A percentile compares a stretch with the other conserved stretches of the same genome.
These are phyloP conservation scores for Sphaerophoria taeniata DNA, from an alignment of 2,888 invertebrate species.

Conservation along the genomic window DNA sequence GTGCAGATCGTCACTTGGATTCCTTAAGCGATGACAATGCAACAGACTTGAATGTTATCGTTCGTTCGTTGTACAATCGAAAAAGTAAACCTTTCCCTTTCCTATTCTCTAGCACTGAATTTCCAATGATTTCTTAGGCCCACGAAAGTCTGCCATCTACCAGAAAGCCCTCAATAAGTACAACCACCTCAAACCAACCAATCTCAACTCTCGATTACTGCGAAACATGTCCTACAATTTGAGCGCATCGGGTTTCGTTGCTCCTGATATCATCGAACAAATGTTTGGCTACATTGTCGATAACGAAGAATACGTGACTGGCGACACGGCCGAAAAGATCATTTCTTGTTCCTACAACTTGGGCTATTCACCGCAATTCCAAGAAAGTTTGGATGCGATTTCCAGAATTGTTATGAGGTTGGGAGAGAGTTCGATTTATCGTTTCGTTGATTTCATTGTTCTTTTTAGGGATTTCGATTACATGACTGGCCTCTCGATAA, in stretches of 20 bases:
- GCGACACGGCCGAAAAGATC: conserved; percentile 84
- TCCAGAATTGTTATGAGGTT: conserved; percentile 83
- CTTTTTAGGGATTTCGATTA: conserved; percentile 84
- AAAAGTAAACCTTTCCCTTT: conserved; percentile 77
- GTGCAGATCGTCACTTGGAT: conserved; percentile 79
- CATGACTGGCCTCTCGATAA: conserved; percentile 84
- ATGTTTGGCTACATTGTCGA: conserved; percentile 83
- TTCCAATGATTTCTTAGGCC: conserved; percentile 74
- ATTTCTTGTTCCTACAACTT: conserved; percentile 83
- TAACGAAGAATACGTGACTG: conserved; percentile 82
- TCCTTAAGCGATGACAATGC: conserved; percentile 75
- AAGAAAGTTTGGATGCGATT: conserved; percentile 81
- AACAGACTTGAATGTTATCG: conserved; percentile 79
- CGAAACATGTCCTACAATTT: conserved; percentile 83
- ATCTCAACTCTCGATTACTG: conserved; percentile 83
- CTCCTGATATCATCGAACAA: conserved; percentile 83
- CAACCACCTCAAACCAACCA: conserved; percentile 77
- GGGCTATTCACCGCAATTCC: conserved; percentile 83
- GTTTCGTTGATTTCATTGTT: not conserved
- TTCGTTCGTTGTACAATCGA: conserved; percentile 79
- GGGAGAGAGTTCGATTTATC: not conserved
- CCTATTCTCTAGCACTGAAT: not conserved
- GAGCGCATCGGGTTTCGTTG: conserved; percentile 80
- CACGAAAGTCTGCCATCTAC: conserved; percentile 80
- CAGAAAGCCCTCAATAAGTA: conserved; percentile 81